Percentiles rank a stretch among this genome's conserved stretches.
phyloP scores from a whole-genome alignment of 2,797 vertebrate species.

The Anabacerthia variegaticeps region DNA sequence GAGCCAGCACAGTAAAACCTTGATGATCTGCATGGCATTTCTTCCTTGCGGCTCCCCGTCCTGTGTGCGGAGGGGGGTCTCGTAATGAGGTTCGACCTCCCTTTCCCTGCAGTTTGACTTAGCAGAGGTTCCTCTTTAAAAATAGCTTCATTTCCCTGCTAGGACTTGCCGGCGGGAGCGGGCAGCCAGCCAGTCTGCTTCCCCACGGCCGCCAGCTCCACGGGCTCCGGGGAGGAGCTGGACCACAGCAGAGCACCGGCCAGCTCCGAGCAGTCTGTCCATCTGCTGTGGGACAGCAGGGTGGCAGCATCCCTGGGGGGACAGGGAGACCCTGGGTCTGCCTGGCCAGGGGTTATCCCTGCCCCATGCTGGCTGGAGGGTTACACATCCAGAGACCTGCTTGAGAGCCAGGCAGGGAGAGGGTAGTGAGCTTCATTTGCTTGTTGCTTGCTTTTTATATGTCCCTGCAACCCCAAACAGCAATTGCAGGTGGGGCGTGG shows the following conservation, averaged over 20 bases:
- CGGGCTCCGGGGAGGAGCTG: slow-evolving; percentile 32
- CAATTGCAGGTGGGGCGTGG: fast-evolving
- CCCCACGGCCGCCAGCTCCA: slow-evolving; percentile 1
- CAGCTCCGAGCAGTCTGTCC: not conserved
- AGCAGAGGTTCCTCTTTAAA: slow-evolving; percentile 63
- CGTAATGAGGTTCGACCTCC: not conserved
- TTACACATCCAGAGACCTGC: not conserved
- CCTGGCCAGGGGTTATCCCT: not conserved
- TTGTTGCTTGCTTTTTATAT: not conserved
- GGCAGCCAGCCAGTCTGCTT: slow-evolving; percentile 69
- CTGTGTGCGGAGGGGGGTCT: not conserved
- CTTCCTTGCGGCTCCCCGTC: not conserved
- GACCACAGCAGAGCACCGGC: not conserved
- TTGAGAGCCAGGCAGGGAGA: not conserved
- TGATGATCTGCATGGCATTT: not conserved
- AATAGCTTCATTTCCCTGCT: slow-evolving; percentile 61
- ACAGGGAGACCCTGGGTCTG: not conserved
- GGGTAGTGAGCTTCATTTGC: not conserved
- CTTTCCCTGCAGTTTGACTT: slow-evolving; percentile 23
- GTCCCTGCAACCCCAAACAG: not conserved
- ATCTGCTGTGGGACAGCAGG: not conserved
- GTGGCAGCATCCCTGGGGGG: not conserved
- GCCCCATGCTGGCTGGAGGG: not conserved
- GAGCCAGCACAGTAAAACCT: slow-evolving; percentile 50
- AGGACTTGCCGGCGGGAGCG: slow-evolving; percentile 27